A percentile compares a stretch with the other conserved stretches of the same genome.
Conservation (phyloP, 2,797 vertebrate species). For the Limnodromus scolopaceus region DNA sequence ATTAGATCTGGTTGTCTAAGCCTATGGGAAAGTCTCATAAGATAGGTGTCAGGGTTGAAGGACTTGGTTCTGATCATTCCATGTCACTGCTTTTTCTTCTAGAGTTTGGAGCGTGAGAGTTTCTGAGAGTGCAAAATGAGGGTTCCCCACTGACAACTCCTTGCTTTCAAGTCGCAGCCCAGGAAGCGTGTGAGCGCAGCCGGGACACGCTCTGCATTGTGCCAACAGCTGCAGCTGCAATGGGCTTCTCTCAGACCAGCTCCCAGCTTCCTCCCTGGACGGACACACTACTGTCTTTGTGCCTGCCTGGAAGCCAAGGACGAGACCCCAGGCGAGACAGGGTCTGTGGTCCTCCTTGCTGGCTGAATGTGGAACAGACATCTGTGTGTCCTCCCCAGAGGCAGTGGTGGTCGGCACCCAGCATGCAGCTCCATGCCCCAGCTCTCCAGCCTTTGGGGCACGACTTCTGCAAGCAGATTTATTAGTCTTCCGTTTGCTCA, state of each 20-base stretch:
- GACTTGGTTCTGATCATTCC: neutral
- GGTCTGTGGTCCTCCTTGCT: neutral
- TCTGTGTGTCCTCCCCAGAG: neutral
- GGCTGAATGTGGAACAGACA: neutral
- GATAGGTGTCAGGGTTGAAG: neutral
- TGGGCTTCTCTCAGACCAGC: neutral
- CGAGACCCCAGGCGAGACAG: neutral
- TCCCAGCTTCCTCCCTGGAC: neutral
- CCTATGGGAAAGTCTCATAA: neutral
- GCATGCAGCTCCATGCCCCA: neutral
- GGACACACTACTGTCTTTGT: slow-evolving; percentile 36
- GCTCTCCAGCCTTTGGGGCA: neutral
- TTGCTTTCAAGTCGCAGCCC: neutral
- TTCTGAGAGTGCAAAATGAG: neutral
- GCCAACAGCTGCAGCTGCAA: neutral
- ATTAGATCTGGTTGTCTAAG: neutral
- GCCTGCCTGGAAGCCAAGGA: neutral
- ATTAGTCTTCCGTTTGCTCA: neutral
- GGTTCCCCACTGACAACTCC: rapidly evolving
- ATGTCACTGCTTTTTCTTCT: neutral
- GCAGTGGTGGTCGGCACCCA: neutral
- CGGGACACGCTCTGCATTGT: neutral
- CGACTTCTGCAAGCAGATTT: neutral
- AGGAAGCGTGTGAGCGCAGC: neutral
- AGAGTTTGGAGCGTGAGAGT: neutral